Evolutionary conservation across 2,888 invertebrate genomes (phyloP), one percentile per base, ranked within the genome.

Genomic region (Dorcus hopei): DNA sequence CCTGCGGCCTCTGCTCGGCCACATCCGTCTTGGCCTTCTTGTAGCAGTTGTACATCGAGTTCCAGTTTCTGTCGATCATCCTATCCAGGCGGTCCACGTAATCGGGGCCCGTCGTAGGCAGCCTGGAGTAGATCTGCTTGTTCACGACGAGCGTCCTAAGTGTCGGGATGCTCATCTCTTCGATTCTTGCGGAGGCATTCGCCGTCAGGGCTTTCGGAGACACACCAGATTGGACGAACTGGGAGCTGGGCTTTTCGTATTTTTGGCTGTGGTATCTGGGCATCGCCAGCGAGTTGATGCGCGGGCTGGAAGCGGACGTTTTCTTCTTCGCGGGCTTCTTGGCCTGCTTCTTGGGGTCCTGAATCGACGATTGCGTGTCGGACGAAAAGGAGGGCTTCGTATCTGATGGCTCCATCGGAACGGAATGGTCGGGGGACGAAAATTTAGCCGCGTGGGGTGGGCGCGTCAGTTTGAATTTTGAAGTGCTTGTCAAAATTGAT

Each of bases 41-140:
- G 26, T 68, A 68, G 33, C 55, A 58, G 42, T 68, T 59, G 48
- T 66, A 68, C 38, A 64, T 56, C 8, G 61, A 57, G 48, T 64
- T 58, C 63, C 64, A 63, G 8, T 65, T 45, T 40, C 38, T 43
- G 9, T 63, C 54, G 11, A 64, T 60, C 7, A 38, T 52, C 48
- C 61, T 58, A 43, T 64, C 54, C 58, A 68, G 63, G 16, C 60
- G 52, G 23, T 50, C 54, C 3, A 49, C 40, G 42, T 50, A 58
- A 9, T 54, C 58, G 14, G 42, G 40, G 14, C 9, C 39, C 8
- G 51, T 41, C 7, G 38, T 14, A n/a, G 51, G 51, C 11, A 38
- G 23, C 11, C 51, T 42, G n/a, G 51, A 14, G 23, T 39, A 63
- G 6, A 33, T 33, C 26, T 33, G 26, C 26, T 33, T 33, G 26